Base-by-base conservation (phyloP, 2,888 invertebrate genomes). In the Megaustenia siamemsis region DNA sequence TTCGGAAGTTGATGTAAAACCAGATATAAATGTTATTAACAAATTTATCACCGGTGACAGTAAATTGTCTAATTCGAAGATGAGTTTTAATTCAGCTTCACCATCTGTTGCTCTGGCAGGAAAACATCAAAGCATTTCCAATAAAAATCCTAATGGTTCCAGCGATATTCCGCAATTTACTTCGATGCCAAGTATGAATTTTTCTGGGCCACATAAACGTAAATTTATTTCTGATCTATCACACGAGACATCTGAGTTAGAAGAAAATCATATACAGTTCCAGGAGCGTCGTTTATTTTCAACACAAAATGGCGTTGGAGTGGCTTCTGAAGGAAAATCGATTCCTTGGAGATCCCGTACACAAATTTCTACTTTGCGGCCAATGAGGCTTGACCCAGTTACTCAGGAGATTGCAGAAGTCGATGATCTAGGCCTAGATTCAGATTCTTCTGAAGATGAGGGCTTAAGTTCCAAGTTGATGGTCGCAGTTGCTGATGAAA, bases 321-420 rank as follows among this genome's bases (percentile, higher is more conserved):
- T 28, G 3, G 60, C 60, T 5, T 21, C 53, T 38, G 35, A 38
- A 8, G 28, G 43, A 43, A 43, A 43, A 12, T 71, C 28, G 8
- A 12, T 45, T 71, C 43, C 28, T 12, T 49, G 73, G 45, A n/a
- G 32, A 4, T 18, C 43, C 5, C 43, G 38, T 4, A 28, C 28
- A 45, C 32, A 32, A 66, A 3, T n/a, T 32, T 1, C 79, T n/a
- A 21, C 12, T 3, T 24, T 63, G 12, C 49, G 49, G 0, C 68
- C 69, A 5, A 81, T 81, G 80, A 68, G 69, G 35, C 69, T 81
- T 45, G 69, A 81, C 15, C 80, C 69, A 2, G 45, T 68, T 10
- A 81, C 80, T 32, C 80, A 81, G 28, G 69, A 81, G n/a, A 71
- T 81, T 35, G n/a, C 40, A 35, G 80, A 68, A 35, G 45, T 81